Percentiles rank a stretch among this genome's conserved stretches.
Evolutionary conservation across 2,797 vertebrate genomes (phyloP).

Genomic region (Poecilia gillii): DNA sequence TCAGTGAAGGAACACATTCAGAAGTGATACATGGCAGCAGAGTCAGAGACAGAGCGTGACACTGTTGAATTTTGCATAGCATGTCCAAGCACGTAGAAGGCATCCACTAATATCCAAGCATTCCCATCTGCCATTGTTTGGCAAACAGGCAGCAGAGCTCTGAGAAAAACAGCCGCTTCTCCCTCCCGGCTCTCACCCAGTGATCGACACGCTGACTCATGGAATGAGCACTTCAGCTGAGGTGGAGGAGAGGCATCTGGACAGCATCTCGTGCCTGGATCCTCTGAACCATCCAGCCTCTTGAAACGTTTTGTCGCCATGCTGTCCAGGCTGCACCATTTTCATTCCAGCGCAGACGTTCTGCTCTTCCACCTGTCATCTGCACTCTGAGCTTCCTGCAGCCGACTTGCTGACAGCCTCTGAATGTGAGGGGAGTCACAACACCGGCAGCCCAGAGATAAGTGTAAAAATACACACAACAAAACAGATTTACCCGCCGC

Average conservation of each 20-base stretch:
- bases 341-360: conserved; percentile 74
- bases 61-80: conserved; percentile 62
- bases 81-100: conserved; percentile 62
- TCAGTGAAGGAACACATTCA: conserved; percentile 25
- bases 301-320: conserved; percentile 75
- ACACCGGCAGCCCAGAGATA: conserved; percentile 34
- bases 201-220: conserved; percentile 61
- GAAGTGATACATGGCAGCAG: conserved; percentile 35
- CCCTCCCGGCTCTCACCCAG: background rate
- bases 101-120: conserved; percentile 61
- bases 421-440: conserved; percentile 66
- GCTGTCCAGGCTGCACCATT: conserved; percentile 72
- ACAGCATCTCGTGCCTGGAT: conserved; percentile 64
- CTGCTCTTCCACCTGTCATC: conserved; percentile 80
- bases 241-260: conserved; percentile 61
- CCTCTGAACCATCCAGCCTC: conserved; percentile 65
- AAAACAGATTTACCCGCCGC: conserved; percentile 31
- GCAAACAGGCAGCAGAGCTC: conserved; percentile 33
- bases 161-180: conserved; percentile 5
- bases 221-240: conserved; percentile 56
- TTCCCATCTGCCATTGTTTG: conserved; percentile 70
- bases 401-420: conserved; percentile 70
- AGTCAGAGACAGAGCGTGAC: conserved; percentile 53
- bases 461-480: conserved; percentile 17
- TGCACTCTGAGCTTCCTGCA: conserved; percentile 55